Evolutionary conservation across 2,888 invertebrate genomes (phyloP), one percentile per base, ranked within the genome.

Genomic region (Dorcus parallelipipedus): DNA sequence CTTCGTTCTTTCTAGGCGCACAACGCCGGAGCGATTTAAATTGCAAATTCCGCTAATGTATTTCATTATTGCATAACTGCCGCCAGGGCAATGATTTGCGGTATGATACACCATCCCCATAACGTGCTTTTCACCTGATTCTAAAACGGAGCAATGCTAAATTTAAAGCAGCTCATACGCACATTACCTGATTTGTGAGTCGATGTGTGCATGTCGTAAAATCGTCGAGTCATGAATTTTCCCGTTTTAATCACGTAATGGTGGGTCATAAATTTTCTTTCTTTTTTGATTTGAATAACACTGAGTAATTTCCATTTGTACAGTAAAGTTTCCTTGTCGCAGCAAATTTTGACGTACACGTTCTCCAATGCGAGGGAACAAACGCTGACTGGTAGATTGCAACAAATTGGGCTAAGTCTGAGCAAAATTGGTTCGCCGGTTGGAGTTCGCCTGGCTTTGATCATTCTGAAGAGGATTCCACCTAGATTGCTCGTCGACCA

Each of bases 381-480:
- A 54, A 74, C 76, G 26, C 64, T 82, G 40, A 75, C 73, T 54
- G 69, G 74, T 41, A 75, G 77, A 55, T 68, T 81, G 9, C 73
- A 78, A 2, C 76, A 80, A 59, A 67, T 82, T 20, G 76, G 78
- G 2, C 72, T 78, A 64, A 79, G 78, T 49, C 67, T 82, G 9
- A 77, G 80, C 38, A 78, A 78, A 62, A 78, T 81, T 61, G 81
- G 81, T 43, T 79, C 81, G 6, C 80, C 82, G 3, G 74, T 75
- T 50, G 81, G 82, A n/a, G 78, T 81, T 1, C 75, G 78, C 41
- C 73, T 85, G 48, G 78, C 83, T 6, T 72, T 82, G 38, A 74
- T 82, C 53, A 75, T 83, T 71, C 81, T 82, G 65, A 72, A 80
- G 48, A 81, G 82, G 54, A 81, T 83, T 0, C 75, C 80, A 0